Evolutionary conservation across 2,797 vertebrate species (phyloP), one percentile per base, ranked within the genome.

Genomic region (Gymnodraco acuticeps): DNA sequence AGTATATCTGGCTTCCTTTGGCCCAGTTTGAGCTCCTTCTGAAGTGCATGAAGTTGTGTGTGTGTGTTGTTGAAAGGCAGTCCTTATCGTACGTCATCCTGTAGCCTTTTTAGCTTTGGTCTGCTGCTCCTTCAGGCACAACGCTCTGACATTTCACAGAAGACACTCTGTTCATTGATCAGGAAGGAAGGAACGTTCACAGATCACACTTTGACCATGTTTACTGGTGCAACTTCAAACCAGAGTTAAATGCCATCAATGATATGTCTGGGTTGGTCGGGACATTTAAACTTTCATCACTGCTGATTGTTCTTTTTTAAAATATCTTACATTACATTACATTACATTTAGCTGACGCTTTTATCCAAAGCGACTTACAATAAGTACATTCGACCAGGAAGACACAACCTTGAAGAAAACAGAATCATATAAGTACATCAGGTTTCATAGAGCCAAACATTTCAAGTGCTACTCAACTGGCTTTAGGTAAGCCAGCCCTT

Each of bases 131-230:
- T 71, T 56, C 0, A 64, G 53, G 56, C 42, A 27, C 38, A 41
- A 75, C 50, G 67, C 68, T 10, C 62, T 70, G 77, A 74, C 79
- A 64, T 86, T 81, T 77, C 33, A 19, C 65, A 41, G 12, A 17
- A 31, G 70, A 70, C 77, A 1, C 45, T 38, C 58, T 0, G 43
- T 6, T 55, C 71, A 41, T 20, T 2, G 38, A 69, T 66, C 23
- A 6, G 66, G 50, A 45, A 10, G 68, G 14, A 73, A 9, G 68
- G 14, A 73, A 41, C 46, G 3, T 17, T 11, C 55, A 27, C 43
- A 0, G 10, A 8, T 56, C 51, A 19, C 27, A 64, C 31, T 56
- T 48, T 41, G 23, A 42, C 6, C 4, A 13, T 16, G 10, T 27
- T 55, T 55, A 33, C 27, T 55, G 31, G 7, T 15, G 16, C 20